Conservation (phyloP, 2,113 vertebrate genomes). For the Siniperca knerii region DNA sequence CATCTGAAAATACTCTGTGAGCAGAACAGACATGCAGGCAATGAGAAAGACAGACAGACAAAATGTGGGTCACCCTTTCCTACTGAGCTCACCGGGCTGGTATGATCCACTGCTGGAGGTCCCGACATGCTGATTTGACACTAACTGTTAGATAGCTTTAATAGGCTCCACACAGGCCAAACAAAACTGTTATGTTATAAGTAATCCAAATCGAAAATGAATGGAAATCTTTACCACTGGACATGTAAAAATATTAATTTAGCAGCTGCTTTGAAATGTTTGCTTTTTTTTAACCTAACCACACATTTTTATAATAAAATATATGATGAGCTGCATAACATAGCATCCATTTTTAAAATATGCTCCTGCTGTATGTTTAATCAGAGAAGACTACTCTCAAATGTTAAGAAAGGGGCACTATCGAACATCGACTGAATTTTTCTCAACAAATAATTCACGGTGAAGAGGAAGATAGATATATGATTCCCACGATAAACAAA, state of each 20-base stretch:
- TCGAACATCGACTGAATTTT: not conserved
- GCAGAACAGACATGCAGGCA: not conserved
- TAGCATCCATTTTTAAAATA: not conserved
- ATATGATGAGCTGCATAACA: not conserved
- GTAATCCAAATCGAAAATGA: conserved; percentile 5
- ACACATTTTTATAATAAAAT: not conserved
- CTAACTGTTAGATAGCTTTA: conserved; percentile 32
- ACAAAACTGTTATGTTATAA: conserved; percentile 11
- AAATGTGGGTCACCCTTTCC: conserved; percentile 40
- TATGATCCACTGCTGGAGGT: conserved; percentile 46
- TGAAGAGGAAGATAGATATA: not conserved
- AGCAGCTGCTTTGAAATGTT: conserved; percentile 2
- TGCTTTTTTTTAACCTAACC: not conserved
- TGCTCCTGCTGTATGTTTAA: not conserved
- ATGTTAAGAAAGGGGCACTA: not conserved
- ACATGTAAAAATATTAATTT: not conserved
- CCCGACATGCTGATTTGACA: conserved; percentile 18
- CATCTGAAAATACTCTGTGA: not conserved
- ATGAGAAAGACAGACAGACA: conserved; percentile 20
- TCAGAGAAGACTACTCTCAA: not conserved
- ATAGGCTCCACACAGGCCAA: conserved; percentile 30
- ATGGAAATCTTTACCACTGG: not conserved
- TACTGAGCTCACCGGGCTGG: conserved; percentile 15
- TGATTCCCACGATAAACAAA: not conserved
- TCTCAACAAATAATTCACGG: not conserved